Evolutionary conservation across 1,140 invertebrate genomes (phyloP), one percentile per base, ranked within the genome.

Genomic region (Plutomurus gul): DNA sequence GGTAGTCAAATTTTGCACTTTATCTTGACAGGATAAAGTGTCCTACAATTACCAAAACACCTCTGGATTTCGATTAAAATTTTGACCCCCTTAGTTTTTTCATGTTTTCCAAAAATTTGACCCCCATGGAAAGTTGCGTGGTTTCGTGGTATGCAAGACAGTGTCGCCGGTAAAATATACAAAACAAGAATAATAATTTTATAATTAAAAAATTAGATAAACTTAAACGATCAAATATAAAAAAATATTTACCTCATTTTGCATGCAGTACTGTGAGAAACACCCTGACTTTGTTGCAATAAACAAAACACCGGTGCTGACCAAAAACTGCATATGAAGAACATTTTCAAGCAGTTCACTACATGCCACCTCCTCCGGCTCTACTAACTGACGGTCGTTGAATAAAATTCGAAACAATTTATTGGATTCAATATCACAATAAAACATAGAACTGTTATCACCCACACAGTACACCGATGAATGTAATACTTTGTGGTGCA

Each of bases 261-360:
- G 33, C 51, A 81, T 11, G 13, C 43, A 75, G 25, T 75, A 76
- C 30, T 82, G 81, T 18, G 77, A 71, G 49, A 82, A 82, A 1
- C 43, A 20, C 4, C 77, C 78, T 16, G 71, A 27, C 25, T 56
- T 70, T 1, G 75, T 79, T 1, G 37, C 75, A n/a, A 82, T 33
- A 36, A 73, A 82, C 20, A 78, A 22, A 25, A 25, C 33, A 7
- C 60, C 81, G 5, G 77, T 79, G 36, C 33, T 77, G 7, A 22
- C 18, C 4, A 82, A 39, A 37, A 74, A 77, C 20, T 82, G 77
- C 75, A 77, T 77, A 30, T 75, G 22, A 11, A 79, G 46, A 22
- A 76, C 78, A 73, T 77, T 70, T 37, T 65, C 27, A 13, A 82
- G 46, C 18, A 82, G n/a, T 4, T 76, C 74, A 71, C 37, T 73